A percentile compares a stretch with the other conserved stretches of the same genome.
phyloP scores from a whole-genome alignment of 2,888 invertebrate species.

The Stratiomys singularior region DNA sequence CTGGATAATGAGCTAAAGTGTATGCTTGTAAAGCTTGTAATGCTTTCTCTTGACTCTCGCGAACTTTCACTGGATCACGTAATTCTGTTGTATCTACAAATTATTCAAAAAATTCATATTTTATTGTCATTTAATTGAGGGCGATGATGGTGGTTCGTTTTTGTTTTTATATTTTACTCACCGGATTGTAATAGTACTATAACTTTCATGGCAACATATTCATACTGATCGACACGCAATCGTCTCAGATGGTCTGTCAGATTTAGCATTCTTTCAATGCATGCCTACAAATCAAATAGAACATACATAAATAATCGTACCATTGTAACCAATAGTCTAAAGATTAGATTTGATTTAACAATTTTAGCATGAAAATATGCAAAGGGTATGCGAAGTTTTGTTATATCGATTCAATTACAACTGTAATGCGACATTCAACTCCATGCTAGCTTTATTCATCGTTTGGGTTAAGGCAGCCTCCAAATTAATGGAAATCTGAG shows the following conservation, averaged over 20 bases:
- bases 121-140: conserved; percentile 8
- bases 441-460: no score
- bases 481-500: no score
- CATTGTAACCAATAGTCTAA: no score
- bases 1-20: conserved; percentile 88
- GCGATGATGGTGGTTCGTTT: no score
- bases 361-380: no score
- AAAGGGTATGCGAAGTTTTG: no score
- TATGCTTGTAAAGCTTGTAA: conserved; percentile 92
- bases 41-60: conserved; percentile 94
- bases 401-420: no score
- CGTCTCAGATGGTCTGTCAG: conserved; percentile 92
- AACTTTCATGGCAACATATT: conserved; percentile 96
- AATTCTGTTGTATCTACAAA: conserved; percentile 88
- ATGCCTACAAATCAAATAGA: conserved; percentile 67
- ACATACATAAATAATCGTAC: no score
- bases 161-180: conserved; percentile 67
- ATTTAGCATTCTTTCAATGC: conserved; percentile 94
- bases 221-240: conserved; percentile 91
- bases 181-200: conserved; percentile 92
- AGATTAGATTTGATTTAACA: no score
- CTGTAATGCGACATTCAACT: no score
- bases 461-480: no score
- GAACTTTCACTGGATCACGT: conserved; percentile 92
- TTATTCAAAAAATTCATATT: neutral